These are phyloP conservation scores for Cossypha heuglini DNA, from an alignment of 2,797 vertebrate species.

Conservation along the genomic window DNA sequence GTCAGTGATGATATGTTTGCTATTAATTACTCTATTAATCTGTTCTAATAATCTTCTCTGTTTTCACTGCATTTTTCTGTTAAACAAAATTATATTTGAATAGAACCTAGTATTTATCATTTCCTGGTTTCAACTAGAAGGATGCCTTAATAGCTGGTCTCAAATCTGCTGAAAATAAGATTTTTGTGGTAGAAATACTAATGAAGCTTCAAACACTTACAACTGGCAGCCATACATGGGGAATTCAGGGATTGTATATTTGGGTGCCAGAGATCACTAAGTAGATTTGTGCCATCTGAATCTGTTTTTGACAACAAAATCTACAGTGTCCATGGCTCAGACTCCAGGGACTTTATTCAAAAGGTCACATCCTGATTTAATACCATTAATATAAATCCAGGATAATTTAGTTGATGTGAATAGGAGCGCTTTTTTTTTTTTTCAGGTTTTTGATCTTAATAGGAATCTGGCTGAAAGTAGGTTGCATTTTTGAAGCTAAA, in stretches of 20 bases:
- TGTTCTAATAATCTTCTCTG: not conserved
- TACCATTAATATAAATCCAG: not conserved
- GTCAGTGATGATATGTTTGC: not conserved
- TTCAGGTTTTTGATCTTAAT: not conserved
- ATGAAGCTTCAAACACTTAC: not conserved
- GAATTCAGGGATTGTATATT: not conserved
- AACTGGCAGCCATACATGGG: not conserved
- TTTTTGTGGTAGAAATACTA: slow-evolving; percentile 22
- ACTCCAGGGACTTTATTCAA: not conserved
- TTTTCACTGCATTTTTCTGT: not conserved
- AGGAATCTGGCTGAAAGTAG: not conserved
- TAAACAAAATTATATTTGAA: slow-evolving; percentile 8
- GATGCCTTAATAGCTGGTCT: slow-evolving; percentile 1
- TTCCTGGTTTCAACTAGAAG: not conserved
- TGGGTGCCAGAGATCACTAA: not conserved
- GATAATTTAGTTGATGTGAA: not conserved
- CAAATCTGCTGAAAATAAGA: slow-evolving; percentile 9
- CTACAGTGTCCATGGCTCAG: not conserved
- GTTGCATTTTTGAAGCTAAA: not conserved
- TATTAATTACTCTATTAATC: not conserved
- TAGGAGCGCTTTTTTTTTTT: not conserved
- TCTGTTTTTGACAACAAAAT: slow-evolving; percentile 6
- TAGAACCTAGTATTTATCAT: not conserved
- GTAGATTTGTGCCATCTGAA: not conserved
- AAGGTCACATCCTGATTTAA: not conserved